Conservation (phyloP, 2,113 vertebrate species). For the Stigmatopora nigra region DNA sequence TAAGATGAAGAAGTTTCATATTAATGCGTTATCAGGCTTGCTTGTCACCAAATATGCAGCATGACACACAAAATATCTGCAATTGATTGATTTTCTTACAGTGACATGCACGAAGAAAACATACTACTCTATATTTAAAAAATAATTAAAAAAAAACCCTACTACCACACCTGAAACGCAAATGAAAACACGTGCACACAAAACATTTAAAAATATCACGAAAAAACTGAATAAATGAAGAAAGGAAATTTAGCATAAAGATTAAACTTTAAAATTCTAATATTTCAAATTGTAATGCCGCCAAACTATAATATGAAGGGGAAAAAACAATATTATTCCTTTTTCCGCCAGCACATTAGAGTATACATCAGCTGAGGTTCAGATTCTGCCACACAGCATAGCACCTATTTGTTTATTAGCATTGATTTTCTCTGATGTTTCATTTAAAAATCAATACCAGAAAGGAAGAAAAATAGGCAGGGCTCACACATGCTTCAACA, state of each 20-base stretch:
- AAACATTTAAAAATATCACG: too few species aligned
- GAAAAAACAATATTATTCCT: neutral
- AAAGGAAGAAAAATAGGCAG: slow-evolving; percentile 84
- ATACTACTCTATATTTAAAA: too few species aligned
- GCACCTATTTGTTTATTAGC: slow-evolving; percentile 98
- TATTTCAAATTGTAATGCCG: neutral
- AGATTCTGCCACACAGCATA: slow-evolving; percentile 76
- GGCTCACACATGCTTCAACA: slow-evolving; percentile 91
- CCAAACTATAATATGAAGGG: neutral
- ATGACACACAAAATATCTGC: neutral
- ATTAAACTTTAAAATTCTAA: neutral
- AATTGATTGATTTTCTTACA: neutral
- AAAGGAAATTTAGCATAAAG: neutral
- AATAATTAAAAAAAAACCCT: too few species aligned
- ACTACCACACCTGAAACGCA: too few species aligned
- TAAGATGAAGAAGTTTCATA: neutral
- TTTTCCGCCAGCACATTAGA: slow-evolving; percentile 69
- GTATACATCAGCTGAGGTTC: slow-evolving; percentile 74
- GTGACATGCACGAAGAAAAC: neutral
- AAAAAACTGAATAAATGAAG: neutral
- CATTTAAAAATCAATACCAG: slow-evolving; percentile 97
- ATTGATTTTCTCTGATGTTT: slow-evolving; percentile 98
- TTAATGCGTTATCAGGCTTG: neutral
- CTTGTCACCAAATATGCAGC: neutral
- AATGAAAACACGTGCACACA: too few species aligned